phyloP scores from a whole-genome alignment of 2,888 invertebrate species.

The Omphaloscelis lunosa region DNA sequence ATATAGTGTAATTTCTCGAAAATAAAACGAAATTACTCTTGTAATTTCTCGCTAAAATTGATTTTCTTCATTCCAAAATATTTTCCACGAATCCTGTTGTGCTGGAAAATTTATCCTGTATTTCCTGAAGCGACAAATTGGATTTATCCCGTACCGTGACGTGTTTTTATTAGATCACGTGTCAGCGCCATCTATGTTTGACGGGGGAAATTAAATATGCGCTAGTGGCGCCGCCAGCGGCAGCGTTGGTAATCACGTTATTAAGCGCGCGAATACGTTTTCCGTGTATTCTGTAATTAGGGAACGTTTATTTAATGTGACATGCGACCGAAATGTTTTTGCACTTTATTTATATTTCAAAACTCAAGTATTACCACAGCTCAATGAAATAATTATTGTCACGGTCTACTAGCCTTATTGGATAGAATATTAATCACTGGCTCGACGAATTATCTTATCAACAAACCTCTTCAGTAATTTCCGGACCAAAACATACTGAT shows the following conservation, averaged over 20 bases:
- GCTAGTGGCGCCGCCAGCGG: conserved; percentile 61
- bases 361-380: neutral
- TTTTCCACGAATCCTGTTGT: conserved; percentile 53
- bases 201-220: conserved; percentile 73
- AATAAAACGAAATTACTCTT: conserved; percentile 23
- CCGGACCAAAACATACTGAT: conserved; percentile 24
- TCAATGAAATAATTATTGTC: conserved; percentile 8
- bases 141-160: conserved; percentile 67
- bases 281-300: conserved; percentile 18
- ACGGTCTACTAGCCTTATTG: conserved; percentile 20
- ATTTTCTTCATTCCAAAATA: conserved; percentile 54
- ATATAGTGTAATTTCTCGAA: neutral
- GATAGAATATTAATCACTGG: neutral
- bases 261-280: conserved; percentile 54
- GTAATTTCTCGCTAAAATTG: conserved; percentile 35
- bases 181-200: conserved; percentile 79
- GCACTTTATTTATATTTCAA: neutral
- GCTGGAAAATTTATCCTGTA: conserved; percentile 61
- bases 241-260: conserved; percentile 54
- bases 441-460: conserved; percentile 32
- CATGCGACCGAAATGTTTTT: neutral
- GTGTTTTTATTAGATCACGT: conserved; percentile 75
- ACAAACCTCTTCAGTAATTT: conserved; percentile 21
- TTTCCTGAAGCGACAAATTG: conserved; percentile 74
- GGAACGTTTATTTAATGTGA: conserved; percentile 11